Evolutionary conservation across 2,797 vertebrate genomes (phyloP).

Genomic region (Pangasius krempfi): DNA sequence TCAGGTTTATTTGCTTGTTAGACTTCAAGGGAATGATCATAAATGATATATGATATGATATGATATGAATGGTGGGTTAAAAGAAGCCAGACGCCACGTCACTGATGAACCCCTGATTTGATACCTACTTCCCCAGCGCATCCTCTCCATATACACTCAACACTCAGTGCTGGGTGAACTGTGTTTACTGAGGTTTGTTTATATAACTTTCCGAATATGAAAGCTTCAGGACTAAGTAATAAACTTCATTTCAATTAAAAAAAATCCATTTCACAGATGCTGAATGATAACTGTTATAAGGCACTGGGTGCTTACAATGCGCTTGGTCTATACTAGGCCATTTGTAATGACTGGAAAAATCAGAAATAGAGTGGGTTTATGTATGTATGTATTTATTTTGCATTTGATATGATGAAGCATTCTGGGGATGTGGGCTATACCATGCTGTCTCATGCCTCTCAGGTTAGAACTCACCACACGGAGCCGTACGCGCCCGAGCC

Average conservation of each 20-base stretch:
- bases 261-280: not conserved
- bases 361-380: not conserved
- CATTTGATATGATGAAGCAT: not conserved
- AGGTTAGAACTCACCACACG: constrained; percentile 84
- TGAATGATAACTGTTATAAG: not conserved
- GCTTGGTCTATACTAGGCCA: not conserved
- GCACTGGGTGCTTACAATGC: not conserved
- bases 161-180: not conserved
- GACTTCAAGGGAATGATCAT: not conserved
- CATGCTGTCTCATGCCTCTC: not conserved
- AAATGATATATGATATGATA: not conserved
- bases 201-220: not conserved
- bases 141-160: not conserved
- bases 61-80: not conserved
- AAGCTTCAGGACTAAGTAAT: not conserved
- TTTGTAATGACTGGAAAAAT: not conserved
- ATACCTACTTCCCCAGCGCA: not conserved
- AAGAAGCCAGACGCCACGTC: not conserved
- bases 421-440: not conserved
- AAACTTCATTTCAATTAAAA: not conserved
- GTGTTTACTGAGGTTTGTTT: not conserved
- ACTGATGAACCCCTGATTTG: not conserved
- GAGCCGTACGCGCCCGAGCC: constrained; percentile 95
- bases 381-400: not conserved
- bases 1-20: not conserved